These are phyloP conservation scores for Botia kubotai DNA, from an alignment of 2,797 vertebrate genomes.

Conservation along the genomic window DNA sequence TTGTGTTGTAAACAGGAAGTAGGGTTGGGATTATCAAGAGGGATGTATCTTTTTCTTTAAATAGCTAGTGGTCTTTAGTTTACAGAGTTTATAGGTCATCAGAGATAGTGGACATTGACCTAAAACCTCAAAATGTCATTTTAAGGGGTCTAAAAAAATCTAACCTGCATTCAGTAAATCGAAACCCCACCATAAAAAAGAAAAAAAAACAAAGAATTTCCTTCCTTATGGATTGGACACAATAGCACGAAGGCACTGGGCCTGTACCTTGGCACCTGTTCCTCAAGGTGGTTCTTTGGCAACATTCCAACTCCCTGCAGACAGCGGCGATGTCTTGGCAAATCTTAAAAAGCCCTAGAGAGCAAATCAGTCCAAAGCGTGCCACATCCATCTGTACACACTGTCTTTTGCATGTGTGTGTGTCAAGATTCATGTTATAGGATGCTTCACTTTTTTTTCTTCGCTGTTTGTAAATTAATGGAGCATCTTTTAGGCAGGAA, in stretches of 20 bases:
- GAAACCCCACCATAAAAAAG: not conserved
- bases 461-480: not conserved
- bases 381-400: constrained; percentile 29
- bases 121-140: too few relatives aligned
- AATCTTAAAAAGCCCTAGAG: constrained; percentile 29
- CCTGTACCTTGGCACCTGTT: constrained; percentile 22
- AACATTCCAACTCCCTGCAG: constrained; percentile 11
- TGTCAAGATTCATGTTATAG: constrained; percentile 13
- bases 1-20: constrained; percentile 9
- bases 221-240: not conserved
- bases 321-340: constrained; percentile 17
- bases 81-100: not conserved
- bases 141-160: not conserved
- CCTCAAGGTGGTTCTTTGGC: constrained; percentile 23
- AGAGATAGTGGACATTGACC: too few relatives aligned
- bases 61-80: not conserved
- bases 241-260: not conserved
- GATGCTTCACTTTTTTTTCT: not conserved
- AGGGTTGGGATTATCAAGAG: not conserved
- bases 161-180: not conserved
- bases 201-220: not conserved
- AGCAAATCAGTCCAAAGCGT: constrained; percentile 25
- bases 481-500: not conserved
- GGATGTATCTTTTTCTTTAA: not conserved
- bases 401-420: not conserved